Base-by-base conservation (phyloP, 2,888 invertebrate genomes). In the Melolontha melolontha region DNA sequence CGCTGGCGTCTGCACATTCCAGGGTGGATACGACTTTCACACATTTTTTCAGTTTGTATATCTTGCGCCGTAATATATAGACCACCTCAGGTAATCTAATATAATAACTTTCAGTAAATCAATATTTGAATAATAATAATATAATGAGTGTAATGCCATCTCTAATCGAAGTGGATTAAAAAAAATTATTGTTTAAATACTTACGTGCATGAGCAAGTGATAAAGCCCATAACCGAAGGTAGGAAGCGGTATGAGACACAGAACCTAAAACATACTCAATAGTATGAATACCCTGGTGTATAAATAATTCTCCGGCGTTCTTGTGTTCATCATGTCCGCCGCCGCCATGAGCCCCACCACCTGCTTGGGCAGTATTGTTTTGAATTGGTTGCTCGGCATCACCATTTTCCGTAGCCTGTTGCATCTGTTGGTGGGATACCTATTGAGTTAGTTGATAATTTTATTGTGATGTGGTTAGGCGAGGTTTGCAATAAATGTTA, bases 241-340 rank as follows among this genome's bases (percentile, higher is more conserved):
- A 98, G 0, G 97, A 97, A 0, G 98, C 98, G 0, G 98, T 98
- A 81, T 98, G 97, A 0, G 97, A 97, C 74, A 98, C 92, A 68
- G 97, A 97, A 77, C 97, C 96, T 71, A 98, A 88, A 72, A 96
- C 95, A 79, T 95, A 98, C 85, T 98, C 98, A 70, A 98, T 97
- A 1, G 98, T 98, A 84, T 98, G 97, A 77, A 98, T 98, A 14
- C 91, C 92, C 80, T 97, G 97, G 82, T 96, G 92, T 77, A 98
- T 96, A 87, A 95, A 92, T 75, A 96, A 85, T 80, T 97, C 97
- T 72, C 92, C 89, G 84, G 96, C 91, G 1, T 92, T 87, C 74
- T 91, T 93, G 66, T 80, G 78, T 70, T 75, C 86, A 0, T 86
- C 87, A 0, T 89, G 89, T 69, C 90, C 88, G 51, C 87, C 87